A percentile compares a stretch with the other conserved stretches of the same genome.
These are phyloP conservation scores for Brachirus orientalis DNA, from an alignment of 2,113 vertebrate genomes.

Conservation along the genomic window DNA sequence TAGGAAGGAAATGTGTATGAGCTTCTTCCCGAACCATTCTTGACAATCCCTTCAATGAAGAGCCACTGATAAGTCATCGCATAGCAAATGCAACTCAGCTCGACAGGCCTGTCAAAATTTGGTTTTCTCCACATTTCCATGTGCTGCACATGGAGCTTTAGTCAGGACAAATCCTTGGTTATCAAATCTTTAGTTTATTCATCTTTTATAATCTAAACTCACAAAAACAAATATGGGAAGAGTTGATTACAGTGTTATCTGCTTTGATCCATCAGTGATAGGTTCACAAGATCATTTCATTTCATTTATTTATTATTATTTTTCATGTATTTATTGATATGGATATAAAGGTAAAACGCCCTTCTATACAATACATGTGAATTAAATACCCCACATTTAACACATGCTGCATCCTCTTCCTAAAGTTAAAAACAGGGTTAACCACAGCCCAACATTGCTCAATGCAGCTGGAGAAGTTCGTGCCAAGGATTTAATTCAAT, in stretches of 20 bases:
- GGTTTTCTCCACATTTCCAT: neutral
- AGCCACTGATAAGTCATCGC: neutral
- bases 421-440: conserved; percentile 16
- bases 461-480: conserved; percentile 28
- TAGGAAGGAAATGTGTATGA: neutral
- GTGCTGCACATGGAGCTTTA: neutral
- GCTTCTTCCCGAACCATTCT: neutral
- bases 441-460: conserved; percentile 24
- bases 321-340: too few relatives aligned
- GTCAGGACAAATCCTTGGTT: neutral
- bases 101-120: neutral
- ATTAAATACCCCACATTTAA: conserved; percentile 10
- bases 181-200: too few relatives aligned
- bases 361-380: too few relatives aligned
- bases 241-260: too few relatives aligned
- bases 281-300: too few relatives aligned
- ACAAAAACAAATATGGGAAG: neutral
- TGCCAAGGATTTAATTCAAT: conserved; percentile 52
- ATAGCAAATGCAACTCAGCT: neutral
- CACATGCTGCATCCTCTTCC: conserved; percentile 16
- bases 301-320: too few relatives aligned
- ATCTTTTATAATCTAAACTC: too few relatives aligned
- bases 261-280: too few relatives aligned
- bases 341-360: neutral
- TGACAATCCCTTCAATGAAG: neutral